Evolutionary conservation across 2,888 invertebrate species (phyloP).

Genomic region (Lymantria dispar): DNA sequence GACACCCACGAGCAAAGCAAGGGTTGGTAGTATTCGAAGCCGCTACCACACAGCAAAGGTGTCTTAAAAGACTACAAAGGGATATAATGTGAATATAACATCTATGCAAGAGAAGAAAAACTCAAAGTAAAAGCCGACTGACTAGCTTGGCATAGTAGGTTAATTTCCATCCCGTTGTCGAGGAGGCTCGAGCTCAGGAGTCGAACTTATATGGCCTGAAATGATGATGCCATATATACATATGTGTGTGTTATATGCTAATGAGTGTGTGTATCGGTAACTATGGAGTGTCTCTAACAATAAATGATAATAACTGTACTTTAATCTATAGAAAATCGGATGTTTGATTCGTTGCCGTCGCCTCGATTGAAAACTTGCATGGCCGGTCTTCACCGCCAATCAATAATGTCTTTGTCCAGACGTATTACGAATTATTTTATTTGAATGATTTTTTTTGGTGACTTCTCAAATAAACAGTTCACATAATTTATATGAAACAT

Average conservation of each 20-base stretch:
- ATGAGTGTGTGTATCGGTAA: constrained; percentile 30
- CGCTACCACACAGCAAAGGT: too few relatives aligned
- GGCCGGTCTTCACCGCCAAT: constrained; percentile 17
- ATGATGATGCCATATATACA: not conserved
- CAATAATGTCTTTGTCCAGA: constrained; percentile 25
- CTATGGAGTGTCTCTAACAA: constrained; percentile 31
- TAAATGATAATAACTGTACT: constrained; percentile 52
- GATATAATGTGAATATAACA: too few relatives aligned
- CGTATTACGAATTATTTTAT: constrained; percentile 18
- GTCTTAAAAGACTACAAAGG: too few relatives aligned
- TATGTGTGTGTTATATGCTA: constrained; percentile 41
- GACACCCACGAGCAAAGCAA: too few relatives aligned
- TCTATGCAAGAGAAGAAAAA: too few relatives aligned
- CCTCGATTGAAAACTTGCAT: constrained; percentile 21
- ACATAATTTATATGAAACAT: not conserved
- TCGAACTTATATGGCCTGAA: too few relatives aligned
- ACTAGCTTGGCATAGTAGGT: too few relatives aligned
- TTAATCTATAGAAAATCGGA: constrained; percentile 32
- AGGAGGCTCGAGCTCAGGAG: too few relatives aligned
- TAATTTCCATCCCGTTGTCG: too few relatives aligned
- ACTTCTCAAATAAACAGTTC: not conserved
- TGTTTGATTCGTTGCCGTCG: constrained; percentile 14
- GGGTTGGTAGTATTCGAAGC: too few relatives aligned
- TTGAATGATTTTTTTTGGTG: not conserved
- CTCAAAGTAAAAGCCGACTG: too few relatives aligned